Evolutionary conservation across 2,797 vertebrate species (phyloP), one percentile per base, ranked within the genome.

Genomic region (Syngnathus acus): DNA sequence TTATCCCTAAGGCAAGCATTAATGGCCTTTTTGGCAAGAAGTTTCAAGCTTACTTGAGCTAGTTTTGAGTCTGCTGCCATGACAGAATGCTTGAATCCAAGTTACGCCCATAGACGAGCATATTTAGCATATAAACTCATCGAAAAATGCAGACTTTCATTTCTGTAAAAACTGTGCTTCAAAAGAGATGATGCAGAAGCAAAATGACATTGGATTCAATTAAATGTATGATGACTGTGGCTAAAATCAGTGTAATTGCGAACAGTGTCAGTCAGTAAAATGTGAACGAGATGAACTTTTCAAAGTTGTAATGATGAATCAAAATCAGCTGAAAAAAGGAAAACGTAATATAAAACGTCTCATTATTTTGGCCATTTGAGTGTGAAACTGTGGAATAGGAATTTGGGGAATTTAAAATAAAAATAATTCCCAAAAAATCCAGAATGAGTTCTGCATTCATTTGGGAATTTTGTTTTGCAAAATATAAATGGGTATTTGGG

Each of bases 41-140:
- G 47, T 38, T 32, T 5, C 0, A 66, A 72, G 60, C 73, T 61
- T 66, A 69, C 3, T 47, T 75, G 71, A 71, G 63, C 54, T 62
- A 26, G 65, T 75, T 80, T 76, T 64, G 50, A 47, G 65, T 53
- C 66, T 71, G 40, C 21, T 23, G 21, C 11, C 11, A 23, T 67
- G 42, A 40, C 26, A 53, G 53, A 63, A 65, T 62, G 69, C 73
- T 70, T 75, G 72, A 74, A 60, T 32, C 5, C 37, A 55, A 43
- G 62, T 67, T 39, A 59, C 38, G n/a, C 66, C 58, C 65, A 54
- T n/a, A 66, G 65, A 69, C 67, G 26, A 51, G 68, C 65, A 72
- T 79, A 72, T 73, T 80, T 78, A 71, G 71, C 65, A 68, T 16
- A 68, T 72, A 72, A 73, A 72, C 65, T 74, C 65, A 74, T 47